Evolutionary conservation across 1,140 invertebrate genomes (phyloP).

Genomic region (Lepidurus packardi): DNA sequence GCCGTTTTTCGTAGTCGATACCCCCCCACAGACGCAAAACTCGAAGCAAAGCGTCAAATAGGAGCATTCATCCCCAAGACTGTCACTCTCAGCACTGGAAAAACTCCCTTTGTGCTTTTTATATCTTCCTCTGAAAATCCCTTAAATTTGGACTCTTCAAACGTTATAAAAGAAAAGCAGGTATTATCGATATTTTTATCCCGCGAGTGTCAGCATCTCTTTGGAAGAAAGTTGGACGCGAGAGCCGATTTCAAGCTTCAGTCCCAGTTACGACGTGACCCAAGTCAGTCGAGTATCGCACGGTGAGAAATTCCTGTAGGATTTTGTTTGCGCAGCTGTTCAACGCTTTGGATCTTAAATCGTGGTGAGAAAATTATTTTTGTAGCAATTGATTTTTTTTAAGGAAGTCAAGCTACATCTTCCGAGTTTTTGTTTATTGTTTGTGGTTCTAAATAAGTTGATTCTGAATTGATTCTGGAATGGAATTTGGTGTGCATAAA

Average conservation of each 20-base stretch:
- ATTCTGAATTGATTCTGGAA: too few species aligned
- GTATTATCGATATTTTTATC: neutral
- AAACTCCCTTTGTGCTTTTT: too few species aligned
- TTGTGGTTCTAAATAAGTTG: too few species aligned
- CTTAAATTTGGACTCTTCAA: neutral
- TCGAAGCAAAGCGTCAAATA: conserved; percentile 9
- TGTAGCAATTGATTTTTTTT: too few species aligned
- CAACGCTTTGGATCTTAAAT: too few species aligned
- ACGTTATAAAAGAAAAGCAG: too few species aligned
- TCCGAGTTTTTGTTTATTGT: too few species aligned
- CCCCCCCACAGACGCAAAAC: conserved; percentile 3
- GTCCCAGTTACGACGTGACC: neutral
- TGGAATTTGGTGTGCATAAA: too few species aligned
- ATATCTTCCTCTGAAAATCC: too few species aligned
- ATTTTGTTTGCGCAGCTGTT: too few species aligned
- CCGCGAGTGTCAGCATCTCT: neutral
- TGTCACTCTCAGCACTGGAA: neutral
- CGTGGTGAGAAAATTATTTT: too few species aligned
- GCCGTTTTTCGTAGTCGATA: neutral
- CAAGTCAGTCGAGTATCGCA: neutral
- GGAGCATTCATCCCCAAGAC: neutral
- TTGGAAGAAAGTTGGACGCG: neutral
- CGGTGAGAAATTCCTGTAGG: neutral
- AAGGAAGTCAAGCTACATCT: too few species aligned
- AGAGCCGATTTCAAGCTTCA: neutral